Evolutionary conservation across 2,797 vertebrate species (phyloP), one percentile per base, ranked within the genome.

Genomic region (Glossophaga mutica): DNA sequence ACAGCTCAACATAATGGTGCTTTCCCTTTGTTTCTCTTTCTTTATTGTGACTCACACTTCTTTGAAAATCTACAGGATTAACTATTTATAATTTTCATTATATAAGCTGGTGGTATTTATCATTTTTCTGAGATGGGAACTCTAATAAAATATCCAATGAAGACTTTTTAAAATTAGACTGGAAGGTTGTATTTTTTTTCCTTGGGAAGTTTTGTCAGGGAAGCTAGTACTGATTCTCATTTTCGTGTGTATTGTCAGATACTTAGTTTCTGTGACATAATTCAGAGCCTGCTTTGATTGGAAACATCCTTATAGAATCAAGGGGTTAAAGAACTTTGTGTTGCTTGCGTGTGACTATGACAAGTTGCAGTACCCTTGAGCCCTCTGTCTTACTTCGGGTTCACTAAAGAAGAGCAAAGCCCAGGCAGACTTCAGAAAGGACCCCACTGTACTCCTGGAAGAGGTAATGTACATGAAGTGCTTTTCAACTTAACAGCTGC

Each of bases 311-410:
- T 91, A 91, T 32, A 71, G n/a, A 70, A 94, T n/a, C 52, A 77
- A 79, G 74, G 44, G 65, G 57, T 76, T 94, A 84, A 77, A 55
- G 59, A 95, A 67, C 78, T 78, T 86, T 42, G 82, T 95, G 62
- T 96, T 77, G 42, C 52, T 83, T 37, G 71, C 26, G 26, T 59
- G 73, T 21, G 24, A 67, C 50, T 26, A 1, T 76, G 95, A 74
- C 76, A 96, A 96, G 68, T 55, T 6, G 48, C 19, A 68, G 92
- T 94, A 68, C 79, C 87, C 70, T 94, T 94, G 85, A 86, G 29
- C 88, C 73, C 52, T 95, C 9, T 77, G 21, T 71, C 32, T 79
- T 95, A 67, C 37, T 91, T 95, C 68, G 55, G 59, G 94, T 52
- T 97, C 59, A 46, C 50, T 68, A 76, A 94, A 90, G 78, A 95